Evolutionary conservation across 2,797 vertebrate species (phyloP).

Genomic region (Danio aesculapii): DNA sequence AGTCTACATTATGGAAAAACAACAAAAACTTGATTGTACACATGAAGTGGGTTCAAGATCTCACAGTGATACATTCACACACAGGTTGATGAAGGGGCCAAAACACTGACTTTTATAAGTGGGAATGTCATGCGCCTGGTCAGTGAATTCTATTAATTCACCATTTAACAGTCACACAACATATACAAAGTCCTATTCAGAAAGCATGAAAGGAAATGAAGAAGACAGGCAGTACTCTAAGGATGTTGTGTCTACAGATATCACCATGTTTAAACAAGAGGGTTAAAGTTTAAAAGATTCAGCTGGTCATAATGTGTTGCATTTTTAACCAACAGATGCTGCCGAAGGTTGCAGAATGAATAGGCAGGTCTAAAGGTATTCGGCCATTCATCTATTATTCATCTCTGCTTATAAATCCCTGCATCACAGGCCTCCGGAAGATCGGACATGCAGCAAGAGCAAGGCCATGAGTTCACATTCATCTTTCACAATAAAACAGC

Average conservation of each 20-base stretch:
- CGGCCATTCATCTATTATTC: slow-evolving; percentile 19
- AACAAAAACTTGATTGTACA: slow-evolving; percentile 52
- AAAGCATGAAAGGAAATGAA: background rate
- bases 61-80: slow-evolving; percentile 57
- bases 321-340: slow-evolving; percentile 19
- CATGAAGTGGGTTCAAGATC: slow-evolving; percentile 51
- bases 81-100: slow-evolving; percentile 51
- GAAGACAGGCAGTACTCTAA: slow-evolving; percentile 2
- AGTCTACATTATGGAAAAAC: background rate
- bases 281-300: slow-evolving; percentile 18
- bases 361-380: slow-evolving; percentile 27
- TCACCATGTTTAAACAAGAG: background rate
- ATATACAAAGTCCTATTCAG: slow-evolving; percentile 1
- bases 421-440: slow-evolving; percentile 24
- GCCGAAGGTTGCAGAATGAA: slow-evolving; percentile 19
- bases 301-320: background rate
- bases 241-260: slow-evolving; percentile 6
- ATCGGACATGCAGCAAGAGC: slow-evolving; percentile 10
- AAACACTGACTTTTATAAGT: slow-evolving; percentile 11
- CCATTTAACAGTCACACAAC: background rate
- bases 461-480: slow-evolving; percentile 14
- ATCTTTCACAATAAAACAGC: slow-evolving; percentile 2
- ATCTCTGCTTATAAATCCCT: slow-evolving; percentile 23
- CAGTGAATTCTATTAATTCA: background rate
- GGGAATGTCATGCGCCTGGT: background rate